Evolutionary conservation across 2,113 vertebrate genomes (phyloP).

Genomic region (Ageneiosus marmoratus): DNA sequence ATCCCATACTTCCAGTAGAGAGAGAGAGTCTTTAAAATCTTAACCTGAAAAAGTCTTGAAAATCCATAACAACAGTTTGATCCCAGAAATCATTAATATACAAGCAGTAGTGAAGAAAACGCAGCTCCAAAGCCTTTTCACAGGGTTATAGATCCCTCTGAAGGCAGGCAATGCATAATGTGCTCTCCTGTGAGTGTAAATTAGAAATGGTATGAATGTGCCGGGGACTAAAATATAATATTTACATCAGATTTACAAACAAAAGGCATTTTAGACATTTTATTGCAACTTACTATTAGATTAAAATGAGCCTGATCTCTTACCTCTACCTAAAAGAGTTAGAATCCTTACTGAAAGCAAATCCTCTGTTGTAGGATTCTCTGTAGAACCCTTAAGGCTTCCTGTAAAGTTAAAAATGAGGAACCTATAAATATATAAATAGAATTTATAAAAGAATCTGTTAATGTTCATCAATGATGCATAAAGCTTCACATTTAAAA

Average conservation of each 20-base stretch:
- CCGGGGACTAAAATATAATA: background rate
- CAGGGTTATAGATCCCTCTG: background rate
- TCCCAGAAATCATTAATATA: no score
- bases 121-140: background rate
- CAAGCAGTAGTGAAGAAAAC: background rate
- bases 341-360: background rate
- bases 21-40: background rate
- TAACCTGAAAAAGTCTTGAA: background rate
- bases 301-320: background rate
- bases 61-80: background rate
- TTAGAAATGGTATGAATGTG: background rate
- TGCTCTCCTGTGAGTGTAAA: background rate
- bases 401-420: background rate
- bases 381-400: background rate
- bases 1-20: constrained; percentile 35
- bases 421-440: background rate
- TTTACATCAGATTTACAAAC: background rate
- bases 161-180: background rate
- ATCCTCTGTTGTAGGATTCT: background rate
- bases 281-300: background rate
- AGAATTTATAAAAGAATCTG: background rate
- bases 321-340: background rate
- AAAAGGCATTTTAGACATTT: background rate
- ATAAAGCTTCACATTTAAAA: background rate
- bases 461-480: background rate